These are phyloP conservation scores for Chironomus riparius DNA, from an alignment of 2,888 invertebrate species.

Conservation along the genomic window DNA sequence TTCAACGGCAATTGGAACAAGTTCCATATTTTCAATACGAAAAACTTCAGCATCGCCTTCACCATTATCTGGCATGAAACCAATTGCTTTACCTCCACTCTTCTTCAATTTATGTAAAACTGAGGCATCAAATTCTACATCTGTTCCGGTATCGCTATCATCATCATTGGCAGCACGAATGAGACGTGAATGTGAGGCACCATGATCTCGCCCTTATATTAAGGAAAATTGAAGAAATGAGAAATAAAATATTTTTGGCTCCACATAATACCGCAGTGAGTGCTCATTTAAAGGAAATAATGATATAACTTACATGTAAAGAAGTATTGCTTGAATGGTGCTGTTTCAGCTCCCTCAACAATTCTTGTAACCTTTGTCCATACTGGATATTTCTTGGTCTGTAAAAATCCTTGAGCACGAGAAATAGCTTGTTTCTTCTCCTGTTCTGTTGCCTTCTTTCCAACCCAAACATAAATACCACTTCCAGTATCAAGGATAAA, in stretches of 20 bases:
- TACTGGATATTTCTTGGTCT: slow-evolving; percentile 61
- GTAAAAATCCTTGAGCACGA: slow-evolving; percentile 43
- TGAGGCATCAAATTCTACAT: slow-evolving; percentile 38
- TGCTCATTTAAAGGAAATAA: no score
- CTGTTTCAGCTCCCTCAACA: slow-evolving; percentile 75
- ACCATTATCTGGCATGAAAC: slow-evolving; percentile 68
- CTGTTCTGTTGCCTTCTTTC: slow-evolving; percentile 61
- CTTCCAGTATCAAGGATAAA: slow-evolving; percentile 73
- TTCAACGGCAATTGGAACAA: slow-evolving; percentile 40
- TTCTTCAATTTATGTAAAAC: slow-evolving; percentile 41
- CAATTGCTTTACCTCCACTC: slow-evolving; percentile 52
- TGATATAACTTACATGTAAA: slow-evolving; percentile 38
- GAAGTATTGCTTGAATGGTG: slow-evolving; percentile 84
- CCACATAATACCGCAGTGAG: no score
- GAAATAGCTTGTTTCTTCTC: slow-evolving; percentile 16
- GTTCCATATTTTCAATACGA: slow-evolving; percentile 45
- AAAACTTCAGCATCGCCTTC: slow-evolving; percentile 47
- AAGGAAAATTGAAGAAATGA: no score
- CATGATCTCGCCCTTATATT: slow-evolving; percentile 54
- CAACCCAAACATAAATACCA: slow-evolving; percentile 78
- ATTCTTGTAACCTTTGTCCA: slow-evolving; percentile 62
- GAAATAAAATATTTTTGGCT: no score
- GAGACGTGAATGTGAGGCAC: slow-evolving; percentile 53
- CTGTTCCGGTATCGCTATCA: slow-evolving; percentile 32
- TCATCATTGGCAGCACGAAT: slow-evolving; percentile 43